Evolutionary conservation across 2,888 invertebrate species (phyloP).

Genomic region (Byasa hedistus): DNA sequence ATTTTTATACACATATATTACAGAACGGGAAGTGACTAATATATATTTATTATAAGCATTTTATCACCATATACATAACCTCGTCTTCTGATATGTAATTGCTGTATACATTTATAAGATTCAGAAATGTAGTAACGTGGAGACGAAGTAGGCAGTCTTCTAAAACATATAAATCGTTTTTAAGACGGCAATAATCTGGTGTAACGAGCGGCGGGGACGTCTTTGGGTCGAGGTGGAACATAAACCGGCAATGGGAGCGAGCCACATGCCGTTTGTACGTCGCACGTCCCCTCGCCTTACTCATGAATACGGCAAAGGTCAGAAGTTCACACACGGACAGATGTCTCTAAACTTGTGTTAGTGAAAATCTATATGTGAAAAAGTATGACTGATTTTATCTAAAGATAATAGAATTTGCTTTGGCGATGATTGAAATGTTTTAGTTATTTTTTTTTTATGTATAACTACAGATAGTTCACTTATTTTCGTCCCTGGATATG

Average conservation of each 20-base stretch:
- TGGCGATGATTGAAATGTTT: neutral
- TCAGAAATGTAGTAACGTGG: neutral
- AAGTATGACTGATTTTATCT: neutral
- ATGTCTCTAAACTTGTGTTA: neutral
- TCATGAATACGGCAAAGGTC: slow-evolving; percentile 11
- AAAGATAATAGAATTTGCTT: neutral
- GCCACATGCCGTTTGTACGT: slow-evolving; percentile 11
- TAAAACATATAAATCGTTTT: slow-evolving; percentile 59
- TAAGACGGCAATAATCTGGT: slow-evolving; percentile 66
- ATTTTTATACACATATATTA: too few species aligned
- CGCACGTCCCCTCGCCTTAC: slow-evolving; percentile 1
- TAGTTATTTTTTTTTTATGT: too few species aligned
- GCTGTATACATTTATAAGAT: neutral
- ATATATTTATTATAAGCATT: too few species aligned
- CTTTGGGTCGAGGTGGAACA: slow-evolving; percentile 54
- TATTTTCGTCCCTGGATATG: too few species aligned
- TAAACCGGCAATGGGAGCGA: slow-evolving; percentile 43
- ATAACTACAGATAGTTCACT: too few species aligned
- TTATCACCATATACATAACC: too few species aligned
- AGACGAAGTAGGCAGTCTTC: neutral
- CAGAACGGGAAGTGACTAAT: too few species aligned
- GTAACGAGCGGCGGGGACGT: slow-evolving; percentile 61
- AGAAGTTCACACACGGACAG: neutral
- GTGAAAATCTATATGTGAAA: neutral
- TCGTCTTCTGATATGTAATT: too few species aligned